Evolutionary conservation across 2,797 vertebrate genomes (phyloP).

Genomic region (Margarornis squamiger): DNA sequence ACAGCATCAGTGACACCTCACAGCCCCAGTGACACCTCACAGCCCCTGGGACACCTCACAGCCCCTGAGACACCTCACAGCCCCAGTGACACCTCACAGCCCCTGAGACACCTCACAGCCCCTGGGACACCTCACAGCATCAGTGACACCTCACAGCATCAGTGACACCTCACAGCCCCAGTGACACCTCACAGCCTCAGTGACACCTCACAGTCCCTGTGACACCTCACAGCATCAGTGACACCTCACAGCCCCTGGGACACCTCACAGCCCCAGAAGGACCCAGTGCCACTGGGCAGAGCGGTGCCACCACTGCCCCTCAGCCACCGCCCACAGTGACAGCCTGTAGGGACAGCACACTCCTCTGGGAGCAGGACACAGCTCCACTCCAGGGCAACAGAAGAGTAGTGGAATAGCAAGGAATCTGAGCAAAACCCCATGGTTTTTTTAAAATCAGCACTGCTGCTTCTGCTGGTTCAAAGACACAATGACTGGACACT

Average conservation of each 20-base stretch:
- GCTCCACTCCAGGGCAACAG: neutral
- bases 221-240: too few species aligned
- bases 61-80: neutral
- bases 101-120: neutral
- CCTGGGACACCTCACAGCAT: neutral
- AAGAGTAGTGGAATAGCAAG: neutral
- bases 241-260: neutral
- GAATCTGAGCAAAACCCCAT: neutral
- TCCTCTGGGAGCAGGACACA: accelerated
- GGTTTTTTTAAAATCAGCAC: neutral
- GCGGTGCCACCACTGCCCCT: neutral
- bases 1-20: neutral
- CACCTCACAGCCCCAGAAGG: neutral
- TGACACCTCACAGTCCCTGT: too few species aligned
- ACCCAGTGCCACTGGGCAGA: neutral
- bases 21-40: neutral
- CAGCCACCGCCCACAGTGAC: accelerated
- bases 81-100: neutral
- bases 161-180: neutral
- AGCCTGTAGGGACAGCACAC: neutral
- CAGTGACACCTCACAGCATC: neutral
- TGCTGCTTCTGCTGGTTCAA: neutral
- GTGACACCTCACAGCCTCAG: neutral
- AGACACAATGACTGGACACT: neutral
- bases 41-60: neutral